Percentiles rank a stretch among this genome's conserved stretches.
phyloP scores from a whole-genome alignment of 2,113 vertebrate genomes.

The Cavia aperea region DNA sequence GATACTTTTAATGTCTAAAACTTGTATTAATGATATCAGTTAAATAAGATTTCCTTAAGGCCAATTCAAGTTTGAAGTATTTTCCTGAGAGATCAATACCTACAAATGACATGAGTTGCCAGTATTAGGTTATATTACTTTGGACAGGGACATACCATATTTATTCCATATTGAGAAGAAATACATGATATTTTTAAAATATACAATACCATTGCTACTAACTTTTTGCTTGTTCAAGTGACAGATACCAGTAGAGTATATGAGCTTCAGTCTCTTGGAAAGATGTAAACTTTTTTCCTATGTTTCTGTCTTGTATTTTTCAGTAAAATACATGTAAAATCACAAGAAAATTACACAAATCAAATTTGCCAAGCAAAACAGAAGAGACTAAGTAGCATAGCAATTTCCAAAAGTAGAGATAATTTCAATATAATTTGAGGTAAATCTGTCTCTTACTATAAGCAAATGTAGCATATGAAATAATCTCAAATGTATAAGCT shows the following conservation, averaged over 20 bases:
- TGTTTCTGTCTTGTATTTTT: not conserved
- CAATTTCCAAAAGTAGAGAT: not conserved
- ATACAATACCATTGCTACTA: not conserved
- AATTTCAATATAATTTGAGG: conserved; percentile 23
- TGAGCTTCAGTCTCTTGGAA: not conserved
- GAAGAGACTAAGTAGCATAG: not conserved
- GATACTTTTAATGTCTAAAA: conserved; percentile 34
- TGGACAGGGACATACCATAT: not conserved
- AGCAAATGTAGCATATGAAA: not conserved
- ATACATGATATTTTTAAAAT: not conserved
- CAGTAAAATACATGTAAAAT: not conserved
- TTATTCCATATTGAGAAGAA: not conserved
- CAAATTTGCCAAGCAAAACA: conserved; percentile 1
- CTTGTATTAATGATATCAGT: conserved; percentile 39
- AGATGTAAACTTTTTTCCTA: not conserved
- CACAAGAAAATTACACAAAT: conserved; percentile 18
- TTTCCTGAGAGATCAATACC: not conserved
- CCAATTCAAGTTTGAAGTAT: not conserved
- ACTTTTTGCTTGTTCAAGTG: not conserved
- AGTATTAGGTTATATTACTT: not conserved
- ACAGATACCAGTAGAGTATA: not conserved
- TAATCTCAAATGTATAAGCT: not conserved
- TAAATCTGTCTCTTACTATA: not conserved
- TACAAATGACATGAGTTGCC: not conserved
- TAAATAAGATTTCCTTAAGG: not conserved